Evolutionary conservation across 2,888 invertebrate species (phyloP).

Genomic region (Oasisia sp.): DNA sequence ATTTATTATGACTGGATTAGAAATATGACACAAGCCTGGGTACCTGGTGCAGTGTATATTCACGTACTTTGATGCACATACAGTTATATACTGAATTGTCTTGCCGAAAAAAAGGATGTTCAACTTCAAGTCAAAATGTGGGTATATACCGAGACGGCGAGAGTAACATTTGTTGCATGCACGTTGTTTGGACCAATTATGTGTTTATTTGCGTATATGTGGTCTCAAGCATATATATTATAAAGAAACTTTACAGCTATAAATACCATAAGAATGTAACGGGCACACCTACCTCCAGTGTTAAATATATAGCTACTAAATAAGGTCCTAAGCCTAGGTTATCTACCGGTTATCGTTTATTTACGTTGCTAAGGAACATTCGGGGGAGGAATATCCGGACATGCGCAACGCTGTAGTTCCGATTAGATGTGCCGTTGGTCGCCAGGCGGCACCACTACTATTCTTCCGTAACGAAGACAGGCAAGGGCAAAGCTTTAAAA

Average conservation of each 20-base stretch:
- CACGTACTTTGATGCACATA: not conserved
- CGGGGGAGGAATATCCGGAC: not conserved
- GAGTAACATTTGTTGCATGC: too few species aligned
- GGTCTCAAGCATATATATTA: not conserved
- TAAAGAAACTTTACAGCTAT: not conserved
- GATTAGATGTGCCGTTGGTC: not conserved
- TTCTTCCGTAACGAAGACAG: not conserved
- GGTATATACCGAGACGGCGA: too few species aligned
- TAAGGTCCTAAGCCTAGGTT: not conserved
- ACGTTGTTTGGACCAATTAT: too few species aligned
- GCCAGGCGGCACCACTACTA: not conserved
- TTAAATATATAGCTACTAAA: not conserved
- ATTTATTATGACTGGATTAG: not conserved
- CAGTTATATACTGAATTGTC: not conserved
- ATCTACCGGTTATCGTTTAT: conserved; percentile 17
- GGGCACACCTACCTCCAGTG: not conserved
- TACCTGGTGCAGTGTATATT: not conserved
- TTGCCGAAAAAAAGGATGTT: not conserved
- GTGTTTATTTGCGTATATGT: not conserved
- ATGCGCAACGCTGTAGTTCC: not conserved
- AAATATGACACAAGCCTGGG: not conserved
- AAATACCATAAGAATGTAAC: not conserved
- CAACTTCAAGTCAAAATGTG: not conserved
- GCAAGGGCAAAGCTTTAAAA: not conserved
- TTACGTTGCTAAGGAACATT: not conserved